phyloP scores from a whole-genome alignment of 2,888 invertebrate species.

The Brachyptera putata region DNA sequence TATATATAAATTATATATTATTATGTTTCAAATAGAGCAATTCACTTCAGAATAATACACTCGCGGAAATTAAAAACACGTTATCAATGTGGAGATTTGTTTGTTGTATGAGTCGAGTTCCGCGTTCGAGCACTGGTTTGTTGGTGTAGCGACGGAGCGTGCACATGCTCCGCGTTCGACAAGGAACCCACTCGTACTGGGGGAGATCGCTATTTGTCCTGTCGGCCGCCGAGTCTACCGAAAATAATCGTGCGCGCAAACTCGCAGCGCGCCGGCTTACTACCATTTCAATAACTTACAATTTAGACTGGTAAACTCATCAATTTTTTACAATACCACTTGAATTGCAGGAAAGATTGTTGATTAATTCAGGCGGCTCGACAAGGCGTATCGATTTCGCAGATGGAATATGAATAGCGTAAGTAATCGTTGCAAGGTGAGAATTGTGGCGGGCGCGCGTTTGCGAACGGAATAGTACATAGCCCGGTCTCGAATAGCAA shows the following conservation, averaged over 20 bases:
- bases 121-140: neutral
- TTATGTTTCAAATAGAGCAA: no score
- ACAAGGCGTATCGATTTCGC: neutral
- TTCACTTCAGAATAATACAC: no score
- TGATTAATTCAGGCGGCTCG: neutral
- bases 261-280: constrained; percentile 15
- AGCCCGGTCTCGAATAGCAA: neutral
- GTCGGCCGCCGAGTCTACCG: constrained; percentile 15
- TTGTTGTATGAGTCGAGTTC: no score
- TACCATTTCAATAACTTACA: neutral
- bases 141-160: neutral
- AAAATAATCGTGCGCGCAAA: constrained; percentile 17
- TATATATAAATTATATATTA: no score
- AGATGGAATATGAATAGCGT: neutral
- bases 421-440: neutral
- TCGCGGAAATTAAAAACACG: no score
- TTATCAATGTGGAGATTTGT: no score
- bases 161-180: neutral
- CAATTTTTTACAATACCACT: no score
- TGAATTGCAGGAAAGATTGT: neutral
- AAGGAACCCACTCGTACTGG: constrained; percentile 20
- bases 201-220: neutral
- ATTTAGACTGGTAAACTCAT: neutral
- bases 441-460: neutral
- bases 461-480: neutral